Conservation (phyloP, 2,113 vertebrate species). For the Prunella himalayana region DNA sequence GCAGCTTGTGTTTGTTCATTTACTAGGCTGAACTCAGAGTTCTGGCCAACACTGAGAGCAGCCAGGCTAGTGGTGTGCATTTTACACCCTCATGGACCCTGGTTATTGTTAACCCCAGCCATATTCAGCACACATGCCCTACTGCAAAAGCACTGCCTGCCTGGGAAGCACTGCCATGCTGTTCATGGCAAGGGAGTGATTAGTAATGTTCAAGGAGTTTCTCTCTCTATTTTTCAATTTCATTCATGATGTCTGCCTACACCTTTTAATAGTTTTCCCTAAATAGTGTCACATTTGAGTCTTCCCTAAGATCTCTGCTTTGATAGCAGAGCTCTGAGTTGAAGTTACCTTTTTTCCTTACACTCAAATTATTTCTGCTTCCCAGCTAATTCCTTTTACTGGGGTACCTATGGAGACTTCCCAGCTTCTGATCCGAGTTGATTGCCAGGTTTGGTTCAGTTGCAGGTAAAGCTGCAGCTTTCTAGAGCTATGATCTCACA, state of each 20-base stretch:
- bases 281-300: not conserved
- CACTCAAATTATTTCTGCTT: not conserved
- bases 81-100: accelerated
- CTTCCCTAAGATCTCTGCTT: not conserved
- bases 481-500: not conserved
- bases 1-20: not conserved
- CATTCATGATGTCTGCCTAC: not conserved
- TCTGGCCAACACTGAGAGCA: not conserved
- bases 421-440: not conserved
- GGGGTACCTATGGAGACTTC: not conserved
- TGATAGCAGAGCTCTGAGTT: not conserved
- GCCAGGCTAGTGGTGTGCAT: not conserved
- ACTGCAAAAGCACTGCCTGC: not conserved
- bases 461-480: not conserved
- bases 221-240: not conserved
- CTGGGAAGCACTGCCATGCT: not conserved
- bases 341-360: not conserved
- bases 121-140: not conserved
- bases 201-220: not conserved
- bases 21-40: not conserved
- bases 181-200: not conserved
- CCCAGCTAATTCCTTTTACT: not conserved
- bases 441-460: not conserved
- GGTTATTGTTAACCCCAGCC: not conserved
- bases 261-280: not conserved